phyloP scores from a whole-genome alignment of 2,888 invertebrate genomes.

The Galerucella nymphaeae region DNA sequence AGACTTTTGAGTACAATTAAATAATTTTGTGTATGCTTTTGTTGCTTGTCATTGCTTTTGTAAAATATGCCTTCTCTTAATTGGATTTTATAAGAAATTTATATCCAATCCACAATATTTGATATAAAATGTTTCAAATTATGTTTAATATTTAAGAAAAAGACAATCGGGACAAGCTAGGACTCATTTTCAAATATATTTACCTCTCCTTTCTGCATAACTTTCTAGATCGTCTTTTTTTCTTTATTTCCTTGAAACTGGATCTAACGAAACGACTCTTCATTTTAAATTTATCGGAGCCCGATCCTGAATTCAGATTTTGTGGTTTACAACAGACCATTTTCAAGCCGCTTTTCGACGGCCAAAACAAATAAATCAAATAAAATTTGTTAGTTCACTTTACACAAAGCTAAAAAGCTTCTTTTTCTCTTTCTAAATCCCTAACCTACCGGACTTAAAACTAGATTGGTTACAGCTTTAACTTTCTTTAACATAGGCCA shows the following conservation, averaged over 20 bases:
- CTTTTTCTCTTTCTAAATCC: constrained; percentile 16
- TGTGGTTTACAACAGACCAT: not conserved
- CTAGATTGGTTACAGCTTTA: constrained; percentile 1
- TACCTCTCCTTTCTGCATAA: too few relatives aligned
- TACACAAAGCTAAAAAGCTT: not conserved
- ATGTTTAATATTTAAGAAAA: not conserved
- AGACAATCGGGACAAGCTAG: not conserved
- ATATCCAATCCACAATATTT: too few relatives aligned
- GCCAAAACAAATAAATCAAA: constrained; percentile 12
- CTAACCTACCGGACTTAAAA: constrained; percentile 26
- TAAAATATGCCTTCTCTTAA: not conserved
- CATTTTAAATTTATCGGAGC: too few relatives aligned
- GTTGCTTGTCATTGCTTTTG: not conserved
- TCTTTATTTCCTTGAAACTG: too few relatives aligned
- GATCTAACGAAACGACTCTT: too few relatives aligned
- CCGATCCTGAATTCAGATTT: not conserved
- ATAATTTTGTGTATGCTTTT: not conserved
- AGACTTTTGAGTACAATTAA: not conserved
- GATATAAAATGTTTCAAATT: constrained; percentile 8
- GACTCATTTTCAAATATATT: not conserved
- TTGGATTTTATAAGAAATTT: too few relatives aligned
- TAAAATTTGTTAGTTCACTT: constrained; percentile 15
- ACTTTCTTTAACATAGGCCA: not conserved
- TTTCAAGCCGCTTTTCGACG: not conserved
- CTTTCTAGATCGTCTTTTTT: too few relatives aligned